Base-by-base conservation (phyloP, 2,888 invertebrate genomes). In the Cremastinae sp. region DNA sequence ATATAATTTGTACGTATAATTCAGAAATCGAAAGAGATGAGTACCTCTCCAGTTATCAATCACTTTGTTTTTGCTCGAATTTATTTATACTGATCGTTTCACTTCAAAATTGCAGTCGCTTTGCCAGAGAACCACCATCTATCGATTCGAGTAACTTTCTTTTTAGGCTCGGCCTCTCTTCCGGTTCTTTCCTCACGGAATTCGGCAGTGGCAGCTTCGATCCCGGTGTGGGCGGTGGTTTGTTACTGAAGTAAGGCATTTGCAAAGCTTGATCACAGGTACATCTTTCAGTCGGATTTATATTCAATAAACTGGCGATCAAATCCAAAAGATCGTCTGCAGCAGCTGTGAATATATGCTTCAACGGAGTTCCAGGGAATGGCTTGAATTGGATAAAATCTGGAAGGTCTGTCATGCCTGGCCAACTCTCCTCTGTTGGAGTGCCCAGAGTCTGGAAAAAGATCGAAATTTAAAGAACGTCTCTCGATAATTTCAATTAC, bases 281-380 rank as follows among this genome's bases (percentile, higher is more conserved):
- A 83, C 95, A 95, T 66, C 99, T 92, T 79, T 93, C 93, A 3
- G 94, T 91, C 0, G 99, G 99, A 91, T 97, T 95, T 76, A 98
- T 91, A 9, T 94, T 92, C 9, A 99, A 91, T 68, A 98, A 90
- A 66, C 92, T 93, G 47, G 94, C 94, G 72, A 99, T 91, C 62
- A 99, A 91, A 78, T 94, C 93, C 28, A 99, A 90, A 41, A 98
- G 91, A 91, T 99, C 99, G 88, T 98, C 96, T 0, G 94, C 93
- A 0, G 98, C 98, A 0, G 99, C 99, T 51, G 97, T 97, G 90
- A 99, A 99, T 85, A 99, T 98, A 84, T 96, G 94, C 76, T 95
- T 94, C 56, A 99, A 90, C 2, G 96, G 96, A 45, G 96, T 96
- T 0, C 96, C 93, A 0, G 95, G 94, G 82, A 95, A 96, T 7